Conservation (phyloP, 2,888 invertebrate genomes). For the Dorcus parallelipipedus region DNA sequence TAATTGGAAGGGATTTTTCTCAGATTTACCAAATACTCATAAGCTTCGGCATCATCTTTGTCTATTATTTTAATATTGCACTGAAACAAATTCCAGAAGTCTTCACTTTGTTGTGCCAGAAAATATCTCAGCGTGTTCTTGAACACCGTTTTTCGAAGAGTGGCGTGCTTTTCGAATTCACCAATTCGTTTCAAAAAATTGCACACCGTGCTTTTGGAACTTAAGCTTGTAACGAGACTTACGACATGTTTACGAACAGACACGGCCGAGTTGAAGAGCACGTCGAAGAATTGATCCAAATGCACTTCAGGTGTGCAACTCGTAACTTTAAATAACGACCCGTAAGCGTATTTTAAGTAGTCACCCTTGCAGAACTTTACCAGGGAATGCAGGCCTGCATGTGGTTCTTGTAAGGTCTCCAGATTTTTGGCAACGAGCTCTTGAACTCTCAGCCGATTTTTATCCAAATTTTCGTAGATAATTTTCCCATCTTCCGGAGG, state of each 20-base stretch:
- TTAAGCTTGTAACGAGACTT: slow-evolving; percentile 3
- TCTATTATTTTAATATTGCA: background rate
- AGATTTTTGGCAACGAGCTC: slow-evolving; percentile 2
- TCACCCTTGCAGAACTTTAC: slow-evolving; percentile 15
- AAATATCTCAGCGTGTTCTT: slow-evolving; percentile 1
- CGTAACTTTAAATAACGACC: slow-evolving; percentile 3
- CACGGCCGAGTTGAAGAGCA: slow-evolving; percentile 8
- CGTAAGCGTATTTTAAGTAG: slow-evolving; percentile 10
- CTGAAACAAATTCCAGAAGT: background rate
- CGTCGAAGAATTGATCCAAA: background rate
- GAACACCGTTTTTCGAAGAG: background rate
- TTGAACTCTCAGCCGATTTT: background rate
- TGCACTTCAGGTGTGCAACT: slow-evolving; percentile 8
- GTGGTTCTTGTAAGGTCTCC: slow-evolving; percentile 6
- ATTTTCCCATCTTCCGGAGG: background rate
- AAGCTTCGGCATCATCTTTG: background rate
- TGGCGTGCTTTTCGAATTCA: background rate
- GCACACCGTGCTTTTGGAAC: background rate
- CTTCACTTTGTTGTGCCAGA: slow-evolving; percentile 11
- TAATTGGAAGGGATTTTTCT: background rate
- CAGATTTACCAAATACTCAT: background rate
- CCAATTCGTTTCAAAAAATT: background rate
- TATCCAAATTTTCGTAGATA: background rate
- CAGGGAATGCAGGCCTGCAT: background rate
- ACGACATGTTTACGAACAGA: slow-evolving; percentile 17